phyloP scores from a whole-genome alignment of 1,140 invertebrate genomes.

The Papilio glaucus region DNA sequence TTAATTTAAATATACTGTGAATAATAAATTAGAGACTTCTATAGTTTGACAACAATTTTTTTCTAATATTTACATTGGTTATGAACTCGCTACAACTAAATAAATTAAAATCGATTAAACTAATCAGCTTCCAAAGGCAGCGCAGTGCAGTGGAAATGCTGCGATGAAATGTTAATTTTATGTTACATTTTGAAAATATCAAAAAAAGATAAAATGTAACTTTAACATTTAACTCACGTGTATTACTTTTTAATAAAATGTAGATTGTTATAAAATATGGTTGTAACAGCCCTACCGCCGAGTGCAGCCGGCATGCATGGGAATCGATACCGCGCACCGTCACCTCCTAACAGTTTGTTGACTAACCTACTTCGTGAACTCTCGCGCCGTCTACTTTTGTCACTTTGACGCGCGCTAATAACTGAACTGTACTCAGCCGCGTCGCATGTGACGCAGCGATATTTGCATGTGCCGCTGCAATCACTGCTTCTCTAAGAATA shows the following conservation, averaged over 20 bases:
- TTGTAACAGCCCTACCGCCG: conserved; percentile 3
- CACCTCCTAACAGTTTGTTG: conserved; percentile 74
- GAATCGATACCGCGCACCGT: conserved; percentile 67
- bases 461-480: background rate
- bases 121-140: too few species aligned
- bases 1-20: too few species aligned
- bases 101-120: too few species aligned
- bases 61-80: too few species aligned
- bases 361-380: conserved; percentile 69
- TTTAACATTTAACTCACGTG: background rate
- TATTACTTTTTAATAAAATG: background rate
- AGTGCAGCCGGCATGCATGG: conserved; percentile 63
- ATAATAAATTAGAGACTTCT: too few species aligned
- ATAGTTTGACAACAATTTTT: too few species aligned
- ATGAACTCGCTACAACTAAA: too few species aligned
- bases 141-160: too few species aligned
- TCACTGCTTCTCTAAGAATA: background rate
- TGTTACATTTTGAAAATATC: background rate
- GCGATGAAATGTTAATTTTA: too few species aligned
- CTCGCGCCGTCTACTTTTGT: conserved; percentile 38
- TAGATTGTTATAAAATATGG: background rate
- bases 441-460: background rate
- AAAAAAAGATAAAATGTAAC: too few species aligned
- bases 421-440: conserved; percentile 32
- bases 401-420: conserved; percentile 35